Evolutionary conservation across 2,888 invertebrate genomes (phyloP), one percentile per base, ranked within the genome.

Genomic region (Euphydryas editha): DNA sequence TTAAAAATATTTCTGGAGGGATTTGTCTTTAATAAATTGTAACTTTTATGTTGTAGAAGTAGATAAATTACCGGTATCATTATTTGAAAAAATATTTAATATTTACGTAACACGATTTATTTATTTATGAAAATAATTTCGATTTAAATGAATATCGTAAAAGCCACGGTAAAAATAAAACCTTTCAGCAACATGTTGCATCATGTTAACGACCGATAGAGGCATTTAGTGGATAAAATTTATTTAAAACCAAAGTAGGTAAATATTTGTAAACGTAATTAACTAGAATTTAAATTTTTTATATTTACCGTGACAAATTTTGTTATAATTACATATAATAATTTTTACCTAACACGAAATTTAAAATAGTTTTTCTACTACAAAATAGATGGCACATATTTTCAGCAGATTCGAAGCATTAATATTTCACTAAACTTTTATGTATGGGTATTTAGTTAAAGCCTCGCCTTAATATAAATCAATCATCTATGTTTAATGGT

Each of bases 1-100:
- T 86, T 86, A 85, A 83, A 83, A 85, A 85, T 79, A 84, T 86
- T 73, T 86, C 78, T 91, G 91, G 92, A 91, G 90, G 92, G 91
- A 92, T 78, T 90, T 88, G 73, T 84, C 81, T 81, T 87, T 73
- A 84, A 86, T 83, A 82, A 84, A 83, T 84, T 78, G 82, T 85
- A 82, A 77, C 79, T 81, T 82, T 51, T 81, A 81, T 77, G 78
- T 80, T 75, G 77, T 86, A 86, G 81, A 82, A 78, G 79, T 87
- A 86, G 81, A 83, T 78, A 77, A 86, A 82, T 83, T 76, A 83
- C 80, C 83, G 83, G 83, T 79, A 81, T 74, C 71, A 76, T 80
- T 78, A 79, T 78, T 80, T 86, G 82, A 85, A 86, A 86, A 88
- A 82, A 89, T 88, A 86, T 81, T 81, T 73, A 78, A 78, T 86